Base-by-base conservation (phyloP, 2,888 invertebrate species). In the Aquatica leii region DNA sequence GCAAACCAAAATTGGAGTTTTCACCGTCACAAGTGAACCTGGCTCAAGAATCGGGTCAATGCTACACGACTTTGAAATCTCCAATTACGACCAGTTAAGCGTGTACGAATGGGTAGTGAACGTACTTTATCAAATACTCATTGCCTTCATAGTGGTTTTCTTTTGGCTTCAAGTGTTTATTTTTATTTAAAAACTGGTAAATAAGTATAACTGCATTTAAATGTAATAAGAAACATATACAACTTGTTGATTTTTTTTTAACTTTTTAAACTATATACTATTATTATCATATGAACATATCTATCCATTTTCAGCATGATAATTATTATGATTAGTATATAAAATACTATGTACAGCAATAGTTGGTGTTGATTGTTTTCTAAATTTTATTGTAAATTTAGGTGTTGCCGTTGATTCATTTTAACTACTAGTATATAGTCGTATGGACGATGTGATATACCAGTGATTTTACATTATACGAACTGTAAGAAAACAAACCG, bases 1-100 rank as follows among this genome's bases (percentile, higher is more conserved):
- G 80, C 69, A 78, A 77, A 70, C 82, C 82, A 54, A 86, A 86
- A 83, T 84, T 87, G 83, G 87, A 87, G 66, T 72, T 72, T 62
- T 65, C 74, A n/a, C 70, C 79, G 59, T 78, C 78, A 1, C 79
- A 80, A 70, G 79, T 80, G 62, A 80, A 73, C 58, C 70, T 80
- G 20, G 74, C 77, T 5, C 76, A 77, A 67, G 74, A 71, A 52
- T 77, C 80, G 4, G 78, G 79, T 34, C 78, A 79, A 64, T 78
- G 77, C 57, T 77, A 77, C 62, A 80, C 78, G 37, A 73, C 69
- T 37, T 50, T 71, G 43, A 72, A 71, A 66, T 70, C 74, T 50
- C 71, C 73, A 59, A 48, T 49, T 12, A 37, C 60, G 14, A 59
- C 20, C 21, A 53, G 18, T 59, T 37, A 34, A 41, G 31, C 21